phyloP scores from a whole-genome alignment of 2,888 invertebrate genomes.

The Troides oblongomaculatus region DNA sequence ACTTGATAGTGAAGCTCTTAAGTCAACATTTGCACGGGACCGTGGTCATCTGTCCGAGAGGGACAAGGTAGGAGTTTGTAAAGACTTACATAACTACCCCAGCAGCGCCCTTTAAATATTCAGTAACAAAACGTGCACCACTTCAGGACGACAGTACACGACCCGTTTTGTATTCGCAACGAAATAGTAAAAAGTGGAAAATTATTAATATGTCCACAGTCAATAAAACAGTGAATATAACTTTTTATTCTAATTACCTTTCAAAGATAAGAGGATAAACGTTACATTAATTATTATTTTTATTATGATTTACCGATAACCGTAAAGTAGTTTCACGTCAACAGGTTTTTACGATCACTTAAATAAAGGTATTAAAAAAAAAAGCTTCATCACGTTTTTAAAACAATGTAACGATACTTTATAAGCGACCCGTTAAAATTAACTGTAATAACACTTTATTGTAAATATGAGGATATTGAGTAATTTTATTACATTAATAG shows the following conservation, averaged over 20 bases:
- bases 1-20: constrained; percentile 66
- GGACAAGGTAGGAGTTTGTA: constrained; percentile 42
- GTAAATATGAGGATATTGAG: neutral
- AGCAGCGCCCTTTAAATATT: constrained; percentile 14
- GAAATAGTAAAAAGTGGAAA: neutral
- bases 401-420: constrained; percentile 15
- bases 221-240: neutral
- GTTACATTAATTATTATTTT: constrained; percentile 1
- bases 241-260: neutral
- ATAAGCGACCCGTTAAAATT: constrained; percentile 5
- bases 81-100: constrained; percentile 23
- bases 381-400: constrained; percentile 22
- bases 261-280: neutral
- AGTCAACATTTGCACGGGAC: constrained; percentile 67
- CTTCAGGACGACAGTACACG: constrained; percentile 6
- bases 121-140: constrained; percentile 13
- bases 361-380: constrained; percentile 20
- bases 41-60: constrained; percentile 73
- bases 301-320: constrained; percentile 9
- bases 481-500: constrained; percentile 2
- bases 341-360: constrained; percentile 14
- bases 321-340: constrained; percentile 24
- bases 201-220: neutral
- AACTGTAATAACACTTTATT: neutral
- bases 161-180: neutral